A percentile compares a stretch with the other conserved stretches of the same genome.
Conservation (phyloP, 2,113 vertebrate genomes). For the Mastomys natalensis region DNA sequence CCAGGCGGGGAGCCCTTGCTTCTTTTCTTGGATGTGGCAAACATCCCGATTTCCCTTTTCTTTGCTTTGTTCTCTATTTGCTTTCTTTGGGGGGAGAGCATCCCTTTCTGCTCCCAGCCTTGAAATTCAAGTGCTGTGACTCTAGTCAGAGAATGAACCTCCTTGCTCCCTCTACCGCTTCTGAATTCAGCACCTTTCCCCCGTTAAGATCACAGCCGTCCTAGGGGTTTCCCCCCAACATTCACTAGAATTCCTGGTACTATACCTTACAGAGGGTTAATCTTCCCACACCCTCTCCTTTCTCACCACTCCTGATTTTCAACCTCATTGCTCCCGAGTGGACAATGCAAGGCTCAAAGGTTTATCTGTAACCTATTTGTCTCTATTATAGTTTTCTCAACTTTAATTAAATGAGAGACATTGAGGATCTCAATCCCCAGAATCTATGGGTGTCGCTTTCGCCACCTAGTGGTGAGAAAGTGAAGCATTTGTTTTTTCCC, state of each 20-base stretch:
- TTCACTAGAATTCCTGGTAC: background rate
- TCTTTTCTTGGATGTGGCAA: background rate
- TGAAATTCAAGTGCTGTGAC: constrained; percentile 38
- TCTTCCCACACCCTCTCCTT: constrained; percentile 70
- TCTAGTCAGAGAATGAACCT: constrained; percentile 61
- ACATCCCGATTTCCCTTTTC: constrained; percentile 49
- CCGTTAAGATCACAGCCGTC: background rate
- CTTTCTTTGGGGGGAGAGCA: constrained; percentile 65
- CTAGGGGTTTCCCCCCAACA: background rate
- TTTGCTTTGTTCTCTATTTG: constrained; percentile 53
- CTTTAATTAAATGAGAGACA: constrained; percentile 71
- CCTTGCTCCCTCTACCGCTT: constrained; percentile 64
- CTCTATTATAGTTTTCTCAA: constrained; percentile 77
- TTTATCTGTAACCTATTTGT: constrained; percentile 83
- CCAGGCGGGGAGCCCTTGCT: background rate
- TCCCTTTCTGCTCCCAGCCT: constrained; percentile 64
- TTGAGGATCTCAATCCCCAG: constrained; percentile 46
- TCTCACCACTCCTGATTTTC: constrained; percentile 71
- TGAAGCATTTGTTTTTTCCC: constrained; percentile 47
- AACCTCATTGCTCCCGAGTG: constrained; percentile 76
- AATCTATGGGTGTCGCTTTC: constrained; percentile 64
- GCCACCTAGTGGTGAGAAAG: constrained; percentile 79
- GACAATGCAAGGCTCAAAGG: constrained; percentile 68
- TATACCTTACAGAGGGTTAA: background rate
- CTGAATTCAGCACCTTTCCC: background rate